These are phyloP conservation scores for Tenrec ecaudatus DNA, from an alignment of 2,113 vertebrate species.

Conservation along the genomic window DNA sequence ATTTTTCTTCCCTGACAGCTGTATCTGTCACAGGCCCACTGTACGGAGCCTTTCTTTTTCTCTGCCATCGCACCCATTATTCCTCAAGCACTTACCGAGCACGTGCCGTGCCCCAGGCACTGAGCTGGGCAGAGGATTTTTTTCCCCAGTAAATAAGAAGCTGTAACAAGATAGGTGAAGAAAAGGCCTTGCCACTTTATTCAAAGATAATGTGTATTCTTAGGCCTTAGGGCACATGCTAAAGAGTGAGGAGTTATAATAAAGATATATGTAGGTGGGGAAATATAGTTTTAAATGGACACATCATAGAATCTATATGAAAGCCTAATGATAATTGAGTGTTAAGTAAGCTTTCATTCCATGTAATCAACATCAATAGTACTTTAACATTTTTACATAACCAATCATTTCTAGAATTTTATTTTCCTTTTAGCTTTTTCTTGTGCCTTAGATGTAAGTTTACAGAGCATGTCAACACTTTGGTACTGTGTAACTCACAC, in stretches of 20 bases:
- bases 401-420: neutral
- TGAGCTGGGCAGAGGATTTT: neutral
- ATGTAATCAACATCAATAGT: neutral
- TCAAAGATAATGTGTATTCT: neutral
- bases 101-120: neutral
- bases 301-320: neutral
- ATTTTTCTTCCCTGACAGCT: slow-evolving; percentile 25
- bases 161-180: neutral
- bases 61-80: neutral
- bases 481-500: no score
- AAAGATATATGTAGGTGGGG: neutral
- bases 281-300: neutral
- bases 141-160: neutral
- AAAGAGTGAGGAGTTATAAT: neutral
- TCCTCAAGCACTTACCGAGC: neutral
- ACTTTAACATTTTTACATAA: neutral
- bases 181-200: neutral
- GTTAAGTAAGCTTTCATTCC: neutral
- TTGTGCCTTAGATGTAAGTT: no score
- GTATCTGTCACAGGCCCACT: neutral
- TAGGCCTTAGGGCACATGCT: neutral
- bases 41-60: neutral
- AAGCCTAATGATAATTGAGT: neutral
- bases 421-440: no score
- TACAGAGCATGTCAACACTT: no score